phyloP scores from a whole-genome alignment of 2,797 vertebrate genomes.

The Brachyalestes nurse region DNA sequence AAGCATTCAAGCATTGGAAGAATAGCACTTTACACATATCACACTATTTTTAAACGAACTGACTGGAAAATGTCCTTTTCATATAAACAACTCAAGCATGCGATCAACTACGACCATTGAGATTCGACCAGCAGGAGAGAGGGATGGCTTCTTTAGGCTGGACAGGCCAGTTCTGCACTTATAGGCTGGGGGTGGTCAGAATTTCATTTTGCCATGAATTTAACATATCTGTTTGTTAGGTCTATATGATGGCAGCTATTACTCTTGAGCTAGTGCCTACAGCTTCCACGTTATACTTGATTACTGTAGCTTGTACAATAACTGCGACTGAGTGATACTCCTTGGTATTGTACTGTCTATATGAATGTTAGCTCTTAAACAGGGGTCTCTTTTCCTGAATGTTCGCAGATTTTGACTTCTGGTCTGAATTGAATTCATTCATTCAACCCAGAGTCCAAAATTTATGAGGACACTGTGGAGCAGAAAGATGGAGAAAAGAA shows the following conservation, averaged over 20 bases:
- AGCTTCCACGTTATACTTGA: constrained; percentile 29
- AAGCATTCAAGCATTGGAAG: constrained; percentile 9
- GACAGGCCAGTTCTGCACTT: constrained; percentile 18
- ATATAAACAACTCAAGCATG: neutral
- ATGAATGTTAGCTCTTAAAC: neutral
- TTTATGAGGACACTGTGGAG: neutral
- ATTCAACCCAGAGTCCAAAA: neutral
- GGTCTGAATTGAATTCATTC: neutral
- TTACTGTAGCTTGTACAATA: neutral
- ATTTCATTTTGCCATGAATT: neutral
- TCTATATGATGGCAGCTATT: constrained; percentile 43
- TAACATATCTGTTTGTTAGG: constrained; percentile 18
- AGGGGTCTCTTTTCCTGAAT: neutral
- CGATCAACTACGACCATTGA: neutral
- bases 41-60: constrained; percentile 1
- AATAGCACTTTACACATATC: constrained; percentile 39
- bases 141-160: neutral
- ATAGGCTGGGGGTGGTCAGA: neutral
- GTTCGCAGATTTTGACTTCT: neutral
- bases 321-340: constrained; percentile 1
- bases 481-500: neutral
- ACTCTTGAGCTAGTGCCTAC: constrained; percentile 13
- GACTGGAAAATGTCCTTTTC: neutral
- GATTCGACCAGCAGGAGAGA: neutral
- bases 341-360: constrained; percentile 16